phyloP scores from a whole-genome alignment of 1,140 invertebrate species.

The Archivesica marissinica region DNA sequence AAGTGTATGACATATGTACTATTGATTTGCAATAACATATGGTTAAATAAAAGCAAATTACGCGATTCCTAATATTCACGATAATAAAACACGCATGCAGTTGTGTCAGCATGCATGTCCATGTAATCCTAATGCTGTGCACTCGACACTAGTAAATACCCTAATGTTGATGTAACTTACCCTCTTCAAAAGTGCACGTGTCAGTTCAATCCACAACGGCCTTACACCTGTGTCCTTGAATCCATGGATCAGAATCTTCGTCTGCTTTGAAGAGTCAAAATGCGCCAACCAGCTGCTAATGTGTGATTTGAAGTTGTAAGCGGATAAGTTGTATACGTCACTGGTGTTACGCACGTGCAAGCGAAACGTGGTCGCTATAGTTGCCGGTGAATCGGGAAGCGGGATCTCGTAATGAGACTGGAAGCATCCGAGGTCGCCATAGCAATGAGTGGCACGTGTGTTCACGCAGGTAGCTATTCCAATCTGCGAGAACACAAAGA shows the following conservation, averaged over 20 bases:
- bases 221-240: conserved; percentile 37
- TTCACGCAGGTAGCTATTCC: too few relatives aligned
- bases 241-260: conserved; percentile 63
- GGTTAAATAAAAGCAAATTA: not conserved
- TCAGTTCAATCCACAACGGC: conserved; percentile 17
- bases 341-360: not conserved
- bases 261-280: conserved; percentile 42
- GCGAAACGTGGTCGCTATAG: not conserved
- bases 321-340: not conserved
- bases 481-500: too few relatives aligned
- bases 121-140: too few relatives aligned
- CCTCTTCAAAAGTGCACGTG: conserved; percentile 29
- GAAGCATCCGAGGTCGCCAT: conserved; percentile 22
- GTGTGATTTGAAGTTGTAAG: not conserved
- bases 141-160: too few relatives aligned
- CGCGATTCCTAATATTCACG: not conserved
- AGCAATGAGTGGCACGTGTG: conserved; percentile 19
- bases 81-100: not conserved
- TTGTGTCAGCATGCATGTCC: too few relatives aligned
- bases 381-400: not conserved
- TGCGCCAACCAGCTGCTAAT: not conserved
- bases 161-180: too few relatives aligned
- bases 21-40: too few relatives aligned
- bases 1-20: too few relatives aligned
- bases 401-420: not conserved